Percentiles rank a stretch among this genome's conserved stretches.
phyloP scores from a whole-genome alignment of 2,888 invertebrate species.

The Dascillus cervinus region DNA sequence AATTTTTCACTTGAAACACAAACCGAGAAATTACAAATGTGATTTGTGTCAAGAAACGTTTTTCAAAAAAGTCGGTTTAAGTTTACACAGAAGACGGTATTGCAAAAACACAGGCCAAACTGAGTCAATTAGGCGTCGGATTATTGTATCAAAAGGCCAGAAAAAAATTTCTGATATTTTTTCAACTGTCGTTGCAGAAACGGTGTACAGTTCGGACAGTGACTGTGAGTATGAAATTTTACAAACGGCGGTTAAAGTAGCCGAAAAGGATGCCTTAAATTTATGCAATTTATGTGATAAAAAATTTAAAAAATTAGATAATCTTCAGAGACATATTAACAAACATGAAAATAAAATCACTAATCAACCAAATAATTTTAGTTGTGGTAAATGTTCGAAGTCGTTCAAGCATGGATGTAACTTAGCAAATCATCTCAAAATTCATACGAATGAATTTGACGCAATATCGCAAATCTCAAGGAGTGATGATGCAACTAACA shows the following conservation, averaged over 20 bases:
- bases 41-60: too few species aligned
- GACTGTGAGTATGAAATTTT: conserved; percentile 18
- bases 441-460: conserved; percentile 4
- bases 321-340: conserved; percentile 7
- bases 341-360: conserved; percentile 3
- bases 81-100: too few species aligned
- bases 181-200: conserved; percentile 10
- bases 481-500: not conserved
- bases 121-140: too few species aligned
- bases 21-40: too few species aligned
- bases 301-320: conserved; percentile 8
- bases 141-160: too few species aligned
- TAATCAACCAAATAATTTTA: not conserved
- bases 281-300: conserved; percentile 14
- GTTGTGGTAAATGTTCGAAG: conserved; percentile 5
- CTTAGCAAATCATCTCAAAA: conserved; percentile 9
- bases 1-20: too few species aligned
- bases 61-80: not conserved
- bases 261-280: conserved; percentile 4
- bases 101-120: too few species aligned
- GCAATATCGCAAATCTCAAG: conserved; percentile 2
- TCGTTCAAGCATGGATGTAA: conserved; percentile 4
- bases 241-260: conserved; percentile 10
- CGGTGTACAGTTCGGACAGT: conserved; percentile 15
- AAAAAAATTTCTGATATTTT: conserved; percentile 13